phyloP scores from a whole-genome alignment of 2,113 vertebrate species.

The Phaetusa simplex region DNA sequence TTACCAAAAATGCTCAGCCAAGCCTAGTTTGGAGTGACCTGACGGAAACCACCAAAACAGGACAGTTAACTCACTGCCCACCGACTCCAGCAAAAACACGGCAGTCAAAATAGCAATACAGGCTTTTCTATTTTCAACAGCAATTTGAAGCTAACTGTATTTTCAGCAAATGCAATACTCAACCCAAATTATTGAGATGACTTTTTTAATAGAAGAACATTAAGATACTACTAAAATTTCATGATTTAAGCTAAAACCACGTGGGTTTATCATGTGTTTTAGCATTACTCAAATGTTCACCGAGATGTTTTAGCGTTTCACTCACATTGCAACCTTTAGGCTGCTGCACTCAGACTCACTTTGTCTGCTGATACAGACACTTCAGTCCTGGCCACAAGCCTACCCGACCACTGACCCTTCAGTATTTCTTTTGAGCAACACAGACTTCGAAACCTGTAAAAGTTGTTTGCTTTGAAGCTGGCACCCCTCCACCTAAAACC shows the following conservation, averaged over 20 bases:
- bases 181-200: background rate
- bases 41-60: background rate
- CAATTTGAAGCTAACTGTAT: background rate
- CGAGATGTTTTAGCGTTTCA: background rate
- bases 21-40: background rate
- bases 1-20: constrained; percentile 6
- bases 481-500: background rate
- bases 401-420: background rate
- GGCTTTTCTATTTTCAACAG: background rate
- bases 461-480: background rate
- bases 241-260: background rate
- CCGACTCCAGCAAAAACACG: background rate
- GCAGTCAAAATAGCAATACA: background rate
- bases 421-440: background rate
- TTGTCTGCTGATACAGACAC: background rate
- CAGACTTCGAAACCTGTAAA: background rate
- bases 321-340: background rate
- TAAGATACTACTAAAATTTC: background rate
- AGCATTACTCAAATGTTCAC: background rate
- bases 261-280: background rate
- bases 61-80: background rate
- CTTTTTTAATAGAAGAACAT: background rate
- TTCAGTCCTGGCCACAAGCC: background rate
- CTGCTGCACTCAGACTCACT: background rate
- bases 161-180: background rate